These are phyloP conservation scores for Oxyura jamaicensis DNA, from an alignment of 2,113 vertebrate genomes.

Conservation along the genomic window DNA sequence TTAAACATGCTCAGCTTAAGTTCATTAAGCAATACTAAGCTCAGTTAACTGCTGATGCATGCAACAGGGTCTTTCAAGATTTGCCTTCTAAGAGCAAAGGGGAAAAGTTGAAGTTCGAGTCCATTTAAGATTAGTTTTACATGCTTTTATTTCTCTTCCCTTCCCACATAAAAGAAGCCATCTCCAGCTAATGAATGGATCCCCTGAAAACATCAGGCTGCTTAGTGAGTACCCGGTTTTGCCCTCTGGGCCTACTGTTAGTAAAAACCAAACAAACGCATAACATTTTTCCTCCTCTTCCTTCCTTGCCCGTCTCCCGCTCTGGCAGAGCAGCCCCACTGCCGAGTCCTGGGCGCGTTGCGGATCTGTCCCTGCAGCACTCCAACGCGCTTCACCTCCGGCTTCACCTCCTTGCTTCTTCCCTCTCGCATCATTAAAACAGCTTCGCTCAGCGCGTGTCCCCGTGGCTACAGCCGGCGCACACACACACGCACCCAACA, in stretches of 20 bases:
- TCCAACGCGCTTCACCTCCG: neutral
- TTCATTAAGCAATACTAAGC: neutral
- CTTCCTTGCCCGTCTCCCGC: accelerated
- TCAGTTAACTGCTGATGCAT: accelerated
- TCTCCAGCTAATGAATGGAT: neutral
- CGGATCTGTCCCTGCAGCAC: accelerated
- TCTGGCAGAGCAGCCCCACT: neutral
- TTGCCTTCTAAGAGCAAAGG: neutral
- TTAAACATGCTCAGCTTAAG: neutral
- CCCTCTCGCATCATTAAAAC: too few species aligned
- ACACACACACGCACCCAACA: too few species aligned
- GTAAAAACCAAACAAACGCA: neutral
- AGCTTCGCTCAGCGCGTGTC: too few species aligned
- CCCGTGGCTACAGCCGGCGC: too few species aligned
- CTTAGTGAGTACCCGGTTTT: neutral
- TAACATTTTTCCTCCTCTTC: neutral
- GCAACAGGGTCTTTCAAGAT: neutral
- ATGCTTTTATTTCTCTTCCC: neutral
- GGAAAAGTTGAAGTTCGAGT: neutral
- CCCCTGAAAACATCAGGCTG: neutral
- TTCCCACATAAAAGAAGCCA: neutral
- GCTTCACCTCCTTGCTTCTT: too few species aligned
- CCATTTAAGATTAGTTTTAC: neutral
- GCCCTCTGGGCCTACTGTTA: accelerated
- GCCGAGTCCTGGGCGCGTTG: neutral